phyloP scores from a whole-genome alignment of 1,140 invertebrate genomes.

The Brachionus rotundiformis region DNA sequence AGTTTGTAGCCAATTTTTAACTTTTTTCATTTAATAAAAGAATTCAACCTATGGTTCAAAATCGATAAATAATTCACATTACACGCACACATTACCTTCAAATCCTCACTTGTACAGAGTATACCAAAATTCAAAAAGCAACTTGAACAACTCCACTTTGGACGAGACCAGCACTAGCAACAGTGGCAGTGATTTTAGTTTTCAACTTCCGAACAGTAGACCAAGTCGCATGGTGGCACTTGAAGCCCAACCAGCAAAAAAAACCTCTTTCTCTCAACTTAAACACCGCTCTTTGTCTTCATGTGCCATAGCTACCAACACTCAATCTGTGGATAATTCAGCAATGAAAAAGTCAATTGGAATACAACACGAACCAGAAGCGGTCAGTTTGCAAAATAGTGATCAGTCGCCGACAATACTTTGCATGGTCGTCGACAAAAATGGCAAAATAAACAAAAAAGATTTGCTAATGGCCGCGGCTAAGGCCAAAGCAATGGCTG shows the following conservation, averaged over 20 bases:
- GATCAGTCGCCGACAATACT: constrained; percentile 8
- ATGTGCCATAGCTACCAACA: constrained; percentile 3
- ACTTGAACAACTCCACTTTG: background rate
- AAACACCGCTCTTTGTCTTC: constrained; percentile 19
- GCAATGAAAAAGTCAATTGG: constrained; percentile 50
- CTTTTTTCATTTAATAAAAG: background rate
- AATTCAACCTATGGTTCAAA: background rate
- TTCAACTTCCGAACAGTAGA: background rate
- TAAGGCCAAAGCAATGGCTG: constrained; percentile 1
- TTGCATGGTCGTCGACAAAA: constrained; percentile 45
- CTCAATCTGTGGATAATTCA: background rate
- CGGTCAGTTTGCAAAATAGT: too few relatives aligned
- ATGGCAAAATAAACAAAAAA: constrained; percentile 20
- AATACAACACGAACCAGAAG: constrained; percentile 10
- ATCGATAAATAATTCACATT: constrained; percentile 34
- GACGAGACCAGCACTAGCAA: constrained; percentile 18
- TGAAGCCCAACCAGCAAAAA: constrained; percentile 8
- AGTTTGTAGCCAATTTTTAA: background rate
- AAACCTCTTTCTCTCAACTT: constrained; percentile 48
- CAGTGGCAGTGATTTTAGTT: constrained; percentile 26
- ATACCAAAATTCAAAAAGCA: constrained; percentile 35
- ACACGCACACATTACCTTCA: background rate
- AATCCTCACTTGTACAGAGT: constrained; percentile 29
- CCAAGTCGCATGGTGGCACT: background rate
- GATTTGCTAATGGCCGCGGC: constrained; percentile 12